Percentiles rank a stretch among this genome's conserved stretches.
phyloP scores from a whole-genome alignment of 2,797 vertebrate species.

The Amblyopsis hoosieri region DNA sequence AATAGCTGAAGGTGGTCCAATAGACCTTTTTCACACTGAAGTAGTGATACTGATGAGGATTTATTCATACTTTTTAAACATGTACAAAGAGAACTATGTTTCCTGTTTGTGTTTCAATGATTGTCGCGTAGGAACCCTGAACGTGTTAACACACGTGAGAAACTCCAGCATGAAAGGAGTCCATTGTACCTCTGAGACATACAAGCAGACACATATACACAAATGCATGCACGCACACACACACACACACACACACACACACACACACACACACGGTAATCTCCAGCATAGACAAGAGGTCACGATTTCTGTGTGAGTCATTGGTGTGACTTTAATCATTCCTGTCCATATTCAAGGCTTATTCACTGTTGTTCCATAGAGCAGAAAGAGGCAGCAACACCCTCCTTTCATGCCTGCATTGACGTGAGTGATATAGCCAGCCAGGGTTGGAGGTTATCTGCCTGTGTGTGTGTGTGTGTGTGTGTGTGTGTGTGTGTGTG shows the following conservation, averaged over 20 bases:
- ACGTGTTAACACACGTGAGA: constrained; percentile 30
- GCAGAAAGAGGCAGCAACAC: constrained; percentile 31
- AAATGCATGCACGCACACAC: constrained; percentile 7
- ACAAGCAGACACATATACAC: neutral
- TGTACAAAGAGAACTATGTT: constrained; percentile 3
- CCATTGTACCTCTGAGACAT: constrained; percentile 11
- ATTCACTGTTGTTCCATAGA: constrained; percentile 34
- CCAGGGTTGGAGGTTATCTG: constrained; percentile 49
- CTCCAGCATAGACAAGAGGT: constrained; percentile 33
- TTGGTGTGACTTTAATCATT: constrained; percentile 46
- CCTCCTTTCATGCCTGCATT: constrained; percentile 45
- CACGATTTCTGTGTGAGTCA: constrained; percentile 53
- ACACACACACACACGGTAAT: neutral
- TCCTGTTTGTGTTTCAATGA: constrained; percentile 23
- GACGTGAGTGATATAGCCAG: constrained; percentile 42
- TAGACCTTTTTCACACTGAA: too few species aligned
- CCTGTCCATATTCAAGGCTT: constrained; percentile 49
- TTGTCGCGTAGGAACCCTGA: constrained; percentile 13
- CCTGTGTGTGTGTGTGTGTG: constrained; percentile 10
- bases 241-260: constrained; percentile 13
- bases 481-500: constrained; percentile 7
- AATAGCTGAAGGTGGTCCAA: neutral
- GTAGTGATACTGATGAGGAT: too few species aligned
- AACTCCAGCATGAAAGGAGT: constrained; percentile 42
- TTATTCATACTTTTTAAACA: constrained; percentile 41